phyloP scores from a whole-genome alignment of 2,797 vertebrate genomes.

The Semotilus atromaculatus region DNA sequence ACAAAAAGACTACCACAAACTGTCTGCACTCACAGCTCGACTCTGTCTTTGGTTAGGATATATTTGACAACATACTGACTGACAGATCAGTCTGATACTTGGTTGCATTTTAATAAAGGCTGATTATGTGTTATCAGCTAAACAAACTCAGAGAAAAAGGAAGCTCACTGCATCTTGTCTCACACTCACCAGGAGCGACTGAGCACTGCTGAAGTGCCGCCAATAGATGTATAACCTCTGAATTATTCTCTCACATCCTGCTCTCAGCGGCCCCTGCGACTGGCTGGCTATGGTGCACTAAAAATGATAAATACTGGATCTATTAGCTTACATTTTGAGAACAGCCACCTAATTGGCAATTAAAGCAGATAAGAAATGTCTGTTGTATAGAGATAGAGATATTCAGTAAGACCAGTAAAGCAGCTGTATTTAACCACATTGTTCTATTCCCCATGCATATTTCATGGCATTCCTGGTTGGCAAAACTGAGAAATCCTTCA shows the following conservation, averaged over 20 bases:
- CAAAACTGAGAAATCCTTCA: constrained; percentile 39
- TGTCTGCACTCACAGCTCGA: constrained; percentile 1
- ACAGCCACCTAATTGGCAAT: constrained; percentile 1
- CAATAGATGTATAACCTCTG: constrained; percentile 25
- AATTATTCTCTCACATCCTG: constrained; percentile 40
- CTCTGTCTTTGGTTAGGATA: background rate
- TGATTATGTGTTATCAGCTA: background rate
- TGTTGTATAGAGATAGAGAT: background rate
- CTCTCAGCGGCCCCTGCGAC: constrained; percentile 9
- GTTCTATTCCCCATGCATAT: background rate
- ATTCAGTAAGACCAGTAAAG: background rate
- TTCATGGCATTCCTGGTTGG: constrained; percentile 8
- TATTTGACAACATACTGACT: background rate
- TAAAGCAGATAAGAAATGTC: constrained; percentile 2
- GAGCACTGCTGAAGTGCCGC: constrained; percentile 23
- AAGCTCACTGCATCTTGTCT: constrained; percentile 48
- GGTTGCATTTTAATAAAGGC: constrained; percentile 14
- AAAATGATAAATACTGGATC: constrained; percentile 9
- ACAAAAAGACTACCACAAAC: background rate
- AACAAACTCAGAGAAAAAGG: constrained; percentile 33
- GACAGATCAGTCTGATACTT: constrained; percentile 4
- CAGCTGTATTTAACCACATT: constrained; percentile 11
- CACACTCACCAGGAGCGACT: constrained; percentile 55
- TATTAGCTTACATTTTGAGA: constrained; percentile 6
- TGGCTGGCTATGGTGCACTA: background rate